Conservation (phyloP, 2,797 vertebrate species). For the Onychomys leucogaster region DNA sequence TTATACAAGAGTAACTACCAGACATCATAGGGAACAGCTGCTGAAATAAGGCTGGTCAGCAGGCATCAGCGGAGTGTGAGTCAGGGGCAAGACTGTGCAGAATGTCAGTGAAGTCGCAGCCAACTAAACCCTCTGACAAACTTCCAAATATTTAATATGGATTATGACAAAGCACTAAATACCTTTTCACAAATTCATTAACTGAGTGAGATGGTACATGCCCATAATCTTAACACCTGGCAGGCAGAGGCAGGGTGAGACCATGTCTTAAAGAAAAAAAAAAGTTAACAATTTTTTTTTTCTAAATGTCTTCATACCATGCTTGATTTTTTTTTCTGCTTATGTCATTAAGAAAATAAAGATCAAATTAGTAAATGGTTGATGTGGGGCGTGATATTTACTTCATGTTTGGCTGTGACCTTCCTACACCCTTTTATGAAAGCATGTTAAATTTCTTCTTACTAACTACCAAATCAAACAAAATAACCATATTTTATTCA, state of each 20-base stretch:
- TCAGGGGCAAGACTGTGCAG: neutral
- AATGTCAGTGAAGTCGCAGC: neutral
- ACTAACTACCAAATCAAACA: conserved; percentile 12
- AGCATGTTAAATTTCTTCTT: conserved; percentile 20
- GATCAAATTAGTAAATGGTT: neutral
- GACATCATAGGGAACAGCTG: neutral
- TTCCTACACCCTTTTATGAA: neutral
- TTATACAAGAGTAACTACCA: neutral
- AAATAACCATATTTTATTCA: conserved; percentile 2
- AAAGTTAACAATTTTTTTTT: neutral
- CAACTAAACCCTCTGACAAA: neutral
- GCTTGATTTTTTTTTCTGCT: neutral
- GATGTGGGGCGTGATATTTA: neutral
- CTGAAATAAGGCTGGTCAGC: conserved; percentile 13
- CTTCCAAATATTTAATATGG: neutral
- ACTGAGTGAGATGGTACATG: neutral
- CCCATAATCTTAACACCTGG: neutral
- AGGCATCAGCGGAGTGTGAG: neutral
- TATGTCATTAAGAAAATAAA: neutral
- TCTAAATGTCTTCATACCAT: conserved; percentile 6
- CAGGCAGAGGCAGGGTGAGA: neutral
- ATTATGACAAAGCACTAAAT: neutral
- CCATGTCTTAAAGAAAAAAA: neutral
- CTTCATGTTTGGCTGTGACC: neutral
- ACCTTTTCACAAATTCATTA: neutral